These are phyloP conservation scores for Psittacula derbiana DNA, from an alignment of 2,797 vertebrate species.

Conservation along the genomic window DNA sequence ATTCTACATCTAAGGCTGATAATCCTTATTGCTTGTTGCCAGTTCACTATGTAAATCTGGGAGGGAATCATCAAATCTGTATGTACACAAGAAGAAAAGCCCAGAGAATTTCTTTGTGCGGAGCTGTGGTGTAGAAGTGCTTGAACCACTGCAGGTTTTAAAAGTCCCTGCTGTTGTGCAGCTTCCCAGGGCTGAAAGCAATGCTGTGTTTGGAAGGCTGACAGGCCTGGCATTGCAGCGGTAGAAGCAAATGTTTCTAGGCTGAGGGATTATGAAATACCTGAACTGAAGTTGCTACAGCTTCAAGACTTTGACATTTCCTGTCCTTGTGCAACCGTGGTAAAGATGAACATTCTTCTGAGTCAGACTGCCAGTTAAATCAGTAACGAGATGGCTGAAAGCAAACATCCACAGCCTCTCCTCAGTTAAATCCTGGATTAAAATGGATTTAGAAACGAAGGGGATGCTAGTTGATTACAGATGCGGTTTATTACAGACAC, in stretches of 20 bases:
- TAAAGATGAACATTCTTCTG: not conserved
- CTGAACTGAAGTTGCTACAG: not conserved
- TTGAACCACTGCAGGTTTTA: not conserved
- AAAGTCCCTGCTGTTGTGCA: not conserved
- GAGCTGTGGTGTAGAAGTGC: not conserved
- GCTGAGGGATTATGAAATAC: slow-evolving; percentile 24
- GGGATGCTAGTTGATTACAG: not conserved
- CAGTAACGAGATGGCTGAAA: slow-evolving; percentile 18
- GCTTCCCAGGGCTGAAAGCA: not conserved
- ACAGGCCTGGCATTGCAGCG: not conserved
- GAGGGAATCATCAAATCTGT: not conserved
- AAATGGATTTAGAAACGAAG: not conserved
- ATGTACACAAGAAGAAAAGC: not conserved
- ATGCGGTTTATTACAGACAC: not conserved
- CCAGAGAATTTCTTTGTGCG: not conserved
- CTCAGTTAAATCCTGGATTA: slow-evolving; percentile 18
- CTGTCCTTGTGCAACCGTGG: slow-evolving; percentile 10
- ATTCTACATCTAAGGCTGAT: not conserved
- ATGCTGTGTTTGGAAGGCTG: not conserved
- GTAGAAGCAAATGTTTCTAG: not conserved
- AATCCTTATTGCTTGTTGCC: not conserved
- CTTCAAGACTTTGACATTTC: not conserved
- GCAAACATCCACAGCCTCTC: not conserved
- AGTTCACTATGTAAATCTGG: not conserved
- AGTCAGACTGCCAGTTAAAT: not conserved